A percentile compares a stretch with the other conserved stretches of the same genome.
Evolutionary conservation across 2,797 vertebrate species (phyloP).

Genomic region (Cheirogaleus major): DNA sequence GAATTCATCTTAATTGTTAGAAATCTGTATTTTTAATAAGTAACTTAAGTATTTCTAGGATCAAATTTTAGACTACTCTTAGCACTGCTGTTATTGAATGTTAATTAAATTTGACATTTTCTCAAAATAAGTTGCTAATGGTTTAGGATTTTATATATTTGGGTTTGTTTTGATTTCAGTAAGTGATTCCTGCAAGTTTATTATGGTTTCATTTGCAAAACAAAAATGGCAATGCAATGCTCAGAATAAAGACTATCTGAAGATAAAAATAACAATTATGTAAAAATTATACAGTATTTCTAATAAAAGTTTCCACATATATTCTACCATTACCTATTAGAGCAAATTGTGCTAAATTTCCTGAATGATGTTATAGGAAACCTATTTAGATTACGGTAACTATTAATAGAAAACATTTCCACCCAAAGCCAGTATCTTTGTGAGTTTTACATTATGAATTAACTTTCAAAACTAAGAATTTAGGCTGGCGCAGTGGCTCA

Average conservation of each 20-base stretch:
- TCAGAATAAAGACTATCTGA: not conserved
- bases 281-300: not conserved
- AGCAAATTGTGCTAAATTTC: conserved; percentile 2
- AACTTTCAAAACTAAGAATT: conserved; percentile 36
- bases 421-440: not conserved
- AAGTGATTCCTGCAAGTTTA: not conserved
- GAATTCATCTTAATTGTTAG: not conserved
- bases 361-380: not conserved
- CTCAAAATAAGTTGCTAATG: conserved; percentile 8
- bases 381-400: not conserved
- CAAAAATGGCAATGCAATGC: not conserved
- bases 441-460: conserved; percentile 31
- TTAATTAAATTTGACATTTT: conserved; percentile 23
- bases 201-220: not conserved
- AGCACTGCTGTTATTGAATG: not conserved
- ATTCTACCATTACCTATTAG: not conserved
- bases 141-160: conserved; percentile 29
- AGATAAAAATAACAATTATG: not conserved
- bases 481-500: not conserved
- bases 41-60: not conserved
- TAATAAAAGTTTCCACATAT: not conserved
- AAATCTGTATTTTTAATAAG: conserved; percentile 14
- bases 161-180: conserved; percentile 3
- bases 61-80: not conserved
- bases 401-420: conserved; percentile 23